These are phyloP conservation scores for Drosophila aff. DNA, from an alignment of 1,140 invertebrate species.

Conservation along the genomic window DNA sequence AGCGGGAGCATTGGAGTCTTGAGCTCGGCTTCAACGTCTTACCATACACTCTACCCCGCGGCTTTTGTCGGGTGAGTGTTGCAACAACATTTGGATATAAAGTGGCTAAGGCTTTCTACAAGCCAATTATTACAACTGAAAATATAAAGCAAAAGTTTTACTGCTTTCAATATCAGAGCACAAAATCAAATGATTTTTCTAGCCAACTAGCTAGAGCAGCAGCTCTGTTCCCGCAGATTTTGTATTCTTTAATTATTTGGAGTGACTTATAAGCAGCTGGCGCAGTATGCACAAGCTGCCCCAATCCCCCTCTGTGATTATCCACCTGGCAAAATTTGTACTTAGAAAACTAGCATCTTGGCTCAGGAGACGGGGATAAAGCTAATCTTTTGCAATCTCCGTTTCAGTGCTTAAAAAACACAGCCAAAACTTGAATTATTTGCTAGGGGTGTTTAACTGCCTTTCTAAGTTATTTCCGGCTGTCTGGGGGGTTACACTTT, in stretches of 20 bases:
- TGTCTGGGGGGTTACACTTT: not conserved
- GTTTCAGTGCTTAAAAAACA: slow-evolving; percentile 15
- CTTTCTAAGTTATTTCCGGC: not conserved
- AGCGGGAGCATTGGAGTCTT: slow-evolving; percentile 41
- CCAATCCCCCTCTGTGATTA: not conserved
- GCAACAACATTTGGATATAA: not conserved
- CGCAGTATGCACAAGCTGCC: slow-evolving; percentile 38
- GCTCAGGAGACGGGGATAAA: slow-evolving; percentile 16
- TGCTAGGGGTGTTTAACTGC: not conserved
- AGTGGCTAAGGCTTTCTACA: not conserved
- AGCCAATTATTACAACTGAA: not conserved
- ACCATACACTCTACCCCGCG: not conserved
- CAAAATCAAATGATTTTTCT: not conserved
- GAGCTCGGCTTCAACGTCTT: slow-evolving; percentile 43
- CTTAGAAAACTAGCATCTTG: slow-evolving; percentile 37
- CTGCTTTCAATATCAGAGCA: not conserved
- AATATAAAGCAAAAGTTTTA: not conserved
- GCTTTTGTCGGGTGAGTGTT: slow-evolving; percentile 32
- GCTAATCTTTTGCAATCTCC: slow-evolving; percentile 40
- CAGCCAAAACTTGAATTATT: not conserved
- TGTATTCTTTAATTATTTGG: slow-evolving; percentile 25
- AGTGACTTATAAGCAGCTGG: slow-evolving; percentile 41
- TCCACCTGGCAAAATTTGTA: slow-evolving; percentile 20
- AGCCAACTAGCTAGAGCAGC: not conserved
- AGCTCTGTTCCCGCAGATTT: not conserved